Evolutionary conservation across 92 coral and sea anemone genomes (phyloP), one percentile per base, ranked within the genome.

Genomic region (Bergia sp.): DNA sequence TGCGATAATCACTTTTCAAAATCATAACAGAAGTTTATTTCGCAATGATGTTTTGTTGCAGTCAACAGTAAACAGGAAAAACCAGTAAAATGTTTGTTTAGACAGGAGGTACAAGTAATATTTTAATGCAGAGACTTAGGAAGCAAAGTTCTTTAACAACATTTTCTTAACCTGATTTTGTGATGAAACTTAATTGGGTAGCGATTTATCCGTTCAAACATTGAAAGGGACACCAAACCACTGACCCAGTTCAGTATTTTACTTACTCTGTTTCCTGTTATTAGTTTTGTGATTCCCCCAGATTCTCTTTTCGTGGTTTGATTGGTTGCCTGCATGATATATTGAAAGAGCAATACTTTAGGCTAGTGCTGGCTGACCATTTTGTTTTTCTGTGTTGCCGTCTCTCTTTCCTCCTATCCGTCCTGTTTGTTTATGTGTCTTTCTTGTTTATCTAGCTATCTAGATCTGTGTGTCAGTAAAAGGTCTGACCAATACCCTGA

Each of bases 241-340:
- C 3, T 11, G 58, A 53, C 58, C 13, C 16, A 1, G 58, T 53
- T 53, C 69, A 61, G 29, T 20, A 23, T 61, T 15, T 2, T 55
- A 79, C 83, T 79, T 16, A 79, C 83, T 79, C 82, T 78, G 40
- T 78, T 78, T 16, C 82, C 82, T 4, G 82, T 15, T 15, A 43
- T 16, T 53, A 80, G 15, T 47, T 53, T 80, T 18, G 69, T 38
- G 37, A 80, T 80, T 49, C 71, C 84, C 42, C 84, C 67, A 49
- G 84, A 47, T n/a, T 80, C n/a, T 49, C 84, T 80, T 49, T 53
- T 49, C 40, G 84, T 57, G 20, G 67, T 43, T 37, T 53, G 66
- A 57, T 57, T 80, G 42, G 84, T 80, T 39, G 84, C 84, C 84
- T 80, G 84, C 12, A 37, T 11, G 21, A 37, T 20, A 23, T 15